A percentile compares a stretch with the other conserved stretches of the same genome.
These are phyloP conservation scores for Rhodinocichla rosea DNA, from an alignment of 2,113 vertebrate genomes.

Conservation along the genomic window DNA sequence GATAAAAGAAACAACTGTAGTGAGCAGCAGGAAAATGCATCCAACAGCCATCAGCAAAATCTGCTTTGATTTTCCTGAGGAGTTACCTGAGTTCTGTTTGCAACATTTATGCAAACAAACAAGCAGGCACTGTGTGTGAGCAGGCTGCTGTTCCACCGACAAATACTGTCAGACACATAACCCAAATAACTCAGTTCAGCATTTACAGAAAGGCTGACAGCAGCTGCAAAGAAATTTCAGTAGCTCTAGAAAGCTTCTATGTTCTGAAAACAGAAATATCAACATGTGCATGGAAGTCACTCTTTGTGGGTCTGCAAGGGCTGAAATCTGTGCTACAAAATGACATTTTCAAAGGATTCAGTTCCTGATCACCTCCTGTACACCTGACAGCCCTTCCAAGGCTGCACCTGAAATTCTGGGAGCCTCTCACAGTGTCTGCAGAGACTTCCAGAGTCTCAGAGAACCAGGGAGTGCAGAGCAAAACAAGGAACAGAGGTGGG, in stretches of 20 bases:
- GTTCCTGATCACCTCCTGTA: neutral
- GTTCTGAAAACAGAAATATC: neutral
- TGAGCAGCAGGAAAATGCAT: neutral
- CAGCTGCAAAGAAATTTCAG: neutral
- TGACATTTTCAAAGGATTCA: neutral
- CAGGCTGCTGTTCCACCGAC: neutral
- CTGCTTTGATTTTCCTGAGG: neutral
- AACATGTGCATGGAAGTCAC: neutral
- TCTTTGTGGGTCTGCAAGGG: neutral
- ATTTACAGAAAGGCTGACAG: neutral
- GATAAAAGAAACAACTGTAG: neutral
- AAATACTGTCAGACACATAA: neutral
- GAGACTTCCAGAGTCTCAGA: neutral
- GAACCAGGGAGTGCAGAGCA: neutral
- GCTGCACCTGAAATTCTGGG: rapidly evolving
- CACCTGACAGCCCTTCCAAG: neutral
- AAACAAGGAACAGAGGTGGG: neutral
- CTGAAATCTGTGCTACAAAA: neutral
- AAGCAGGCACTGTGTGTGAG: neutral
- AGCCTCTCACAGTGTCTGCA: rapidly evolving
- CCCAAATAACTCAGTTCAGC: neutral
- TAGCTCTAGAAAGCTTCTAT: neutral
- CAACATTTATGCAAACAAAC: conserved; percentile 8
- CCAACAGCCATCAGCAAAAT: neutral
- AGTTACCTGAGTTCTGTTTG: neutral